Evolutionary conservation across 1,140 invertebrate genomes (phyloP), one percentile per base, ranked within the genome.

Genomic region (Neuroterus valhalla): DNA sequence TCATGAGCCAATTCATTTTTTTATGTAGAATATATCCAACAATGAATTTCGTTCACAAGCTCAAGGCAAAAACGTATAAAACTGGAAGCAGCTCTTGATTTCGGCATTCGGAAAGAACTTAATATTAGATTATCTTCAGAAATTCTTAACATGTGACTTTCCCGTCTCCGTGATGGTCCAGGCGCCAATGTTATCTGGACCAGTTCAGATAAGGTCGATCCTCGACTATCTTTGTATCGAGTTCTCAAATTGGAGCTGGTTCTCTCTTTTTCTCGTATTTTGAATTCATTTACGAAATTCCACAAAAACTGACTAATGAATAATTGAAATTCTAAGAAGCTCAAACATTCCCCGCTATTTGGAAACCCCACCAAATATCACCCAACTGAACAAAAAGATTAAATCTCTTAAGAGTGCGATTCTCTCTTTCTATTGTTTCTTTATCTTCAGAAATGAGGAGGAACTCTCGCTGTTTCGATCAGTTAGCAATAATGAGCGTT

Each of bases 121-220:
- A 31, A 62, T 62, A 62, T 62, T 62, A 31, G 55, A 62, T 31
- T 62, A 62, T 62, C 55, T 62, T 5, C 14, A 62, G 55, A 62
- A 62, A 62, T 62, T 62, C 55, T 62, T 62, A 31, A 62, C 55
- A 62, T 26, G 55, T 62, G 55, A 62, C 55, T 62, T 48, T 52
- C 45, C 21, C n/a, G 75, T 62, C 67, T 72, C 79, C 74, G 78
- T 82, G 85, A 86, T 86, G 85, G 83, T 78, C 81, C 69, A 81
- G 86, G 85, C 85, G 85, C 85, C 86, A 83, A 38, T 75, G 81
- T 86, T 88, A 88, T 88, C 86, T 82, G 50, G 66, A 72, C 81
- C 71, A 80, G 77, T 71, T 62, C 76, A 78, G 85, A 87, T 88
- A 87, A 85, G 83, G 75, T 77, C 79, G 82, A 87, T 85, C 83